Evolutionary conservation across 2,113 vertebrate species (phyloP).

Genomic region (Hippopotamus amphibius): DNA sequence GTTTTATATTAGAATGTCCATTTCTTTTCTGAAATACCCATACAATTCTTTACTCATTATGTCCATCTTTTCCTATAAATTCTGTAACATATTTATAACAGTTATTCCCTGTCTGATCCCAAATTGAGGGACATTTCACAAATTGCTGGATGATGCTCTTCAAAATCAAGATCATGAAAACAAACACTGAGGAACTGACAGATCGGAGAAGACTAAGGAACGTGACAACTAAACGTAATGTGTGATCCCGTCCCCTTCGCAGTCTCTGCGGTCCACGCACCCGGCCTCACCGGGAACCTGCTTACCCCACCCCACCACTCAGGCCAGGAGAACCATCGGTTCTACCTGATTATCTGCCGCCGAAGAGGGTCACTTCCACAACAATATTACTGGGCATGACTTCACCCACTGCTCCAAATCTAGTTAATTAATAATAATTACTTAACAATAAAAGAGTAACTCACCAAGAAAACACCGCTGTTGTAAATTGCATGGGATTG

Average conservation of each 20-base stretch:
- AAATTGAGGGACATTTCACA: background rate
- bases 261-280: background rate
- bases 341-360: background rate
- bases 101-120: background rate
- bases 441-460: background rate
- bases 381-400: background rate
- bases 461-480: background rate
- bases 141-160: background rate
- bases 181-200: background rate
- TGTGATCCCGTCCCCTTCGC: background rate
- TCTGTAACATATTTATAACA: background rate
- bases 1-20: background rate
- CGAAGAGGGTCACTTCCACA: background rate
- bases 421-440: background rate
- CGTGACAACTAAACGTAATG: background rate
- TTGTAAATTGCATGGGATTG: background rate
- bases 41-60: background rate
- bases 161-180: background rate
- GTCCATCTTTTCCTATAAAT: background rate
- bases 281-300: background rate
- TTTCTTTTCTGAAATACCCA: conserved; percentile 20
- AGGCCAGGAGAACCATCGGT: accelerated
- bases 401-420: background rate
- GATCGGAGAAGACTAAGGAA: background rate
- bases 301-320: background rate